Conservation (phyloP, 2,888 invertebrate species). For the Hydrotaea cyrtoneurina region DNA sequence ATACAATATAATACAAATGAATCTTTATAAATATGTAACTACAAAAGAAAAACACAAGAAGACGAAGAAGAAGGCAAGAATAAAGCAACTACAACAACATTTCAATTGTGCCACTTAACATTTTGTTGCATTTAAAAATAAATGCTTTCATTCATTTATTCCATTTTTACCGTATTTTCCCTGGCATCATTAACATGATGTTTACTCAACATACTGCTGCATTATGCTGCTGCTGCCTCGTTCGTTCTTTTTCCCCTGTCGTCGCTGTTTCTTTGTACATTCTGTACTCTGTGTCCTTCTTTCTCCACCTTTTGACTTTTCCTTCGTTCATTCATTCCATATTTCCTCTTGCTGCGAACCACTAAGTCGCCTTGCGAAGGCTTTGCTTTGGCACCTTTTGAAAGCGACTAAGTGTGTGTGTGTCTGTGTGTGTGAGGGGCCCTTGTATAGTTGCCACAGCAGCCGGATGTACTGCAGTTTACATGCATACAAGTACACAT, state of each 20-base stretch:
- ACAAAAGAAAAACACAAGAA: constrained; percentile 18
- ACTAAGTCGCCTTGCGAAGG: not conserved
- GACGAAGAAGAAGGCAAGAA: not conserved
- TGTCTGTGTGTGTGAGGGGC: constrained; percentile 61
- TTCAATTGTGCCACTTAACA: constrained; percentile 68
- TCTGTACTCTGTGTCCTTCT: constrained; percentile 15
- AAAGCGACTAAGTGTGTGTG: not conserved
- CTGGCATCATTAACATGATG: constrained; percentile 59
- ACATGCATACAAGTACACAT: constrained; percentile 45
- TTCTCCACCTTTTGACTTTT: constrained; percentile 22
- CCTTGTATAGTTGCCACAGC: constrained; percentile 58
- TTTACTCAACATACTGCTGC: constrained; percentile 62
- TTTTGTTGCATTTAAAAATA: constrained; percentile 67
- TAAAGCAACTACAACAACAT: constrained; percentile 42
- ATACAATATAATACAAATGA: too few relatives aligned
- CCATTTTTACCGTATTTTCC: constrained; percentile 17
- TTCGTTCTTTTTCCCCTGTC: not conserved
- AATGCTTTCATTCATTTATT: constrained; percentile 56
- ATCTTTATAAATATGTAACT: constrained; percentile 36
- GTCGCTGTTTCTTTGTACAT: not conserved
- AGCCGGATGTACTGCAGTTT: constrained; percentile 58
- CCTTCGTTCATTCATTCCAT: constrained; percentile 42
- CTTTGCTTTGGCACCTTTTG: not conserved
- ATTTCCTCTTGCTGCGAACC: constrained; percentile 18
- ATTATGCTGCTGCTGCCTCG: constrained; percentile 44